Base-by-base conservation (phyloP, 2,888 invertebrate genomes). In the Ormyrus nitidulus region DNA sequence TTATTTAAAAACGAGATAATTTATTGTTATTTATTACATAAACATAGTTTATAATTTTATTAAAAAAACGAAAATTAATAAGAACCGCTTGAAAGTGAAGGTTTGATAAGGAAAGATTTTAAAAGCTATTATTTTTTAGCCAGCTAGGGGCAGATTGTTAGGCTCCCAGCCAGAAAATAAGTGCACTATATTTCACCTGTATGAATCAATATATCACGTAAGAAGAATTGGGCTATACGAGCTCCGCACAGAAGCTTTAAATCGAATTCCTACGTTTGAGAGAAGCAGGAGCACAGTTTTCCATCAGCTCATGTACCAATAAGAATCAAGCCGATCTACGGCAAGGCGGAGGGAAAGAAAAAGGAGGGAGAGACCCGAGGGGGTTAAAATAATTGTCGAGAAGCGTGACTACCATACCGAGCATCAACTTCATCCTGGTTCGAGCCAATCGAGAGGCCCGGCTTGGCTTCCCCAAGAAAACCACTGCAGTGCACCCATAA, bases 401-500 rank as follows among this genome's bases (percentile, higher is more conserved):
- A 85, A 86, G 86, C 89, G 89, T 89, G 89, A 89, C 89, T 88
- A 83, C 84, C 88, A 87, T 89, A 84, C 87, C 86, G 86, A 89
- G 85, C 85, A 84, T 84, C 85, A 84, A 85, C 85, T 84, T 85
- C 62, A 48, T 82, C 77, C 48, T 19, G 0, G 19, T 19, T 19
- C 44, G n/a, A 72, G 44, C 49, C 34, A 8, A 7, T 44, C 64
- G 4, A 1, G 48, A 13, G 5, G 13, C 56, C 56, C 13, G 59
- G 44, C 19, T 19, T 19, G 19, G 19, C 53, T 46, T 44, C 34
- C 83, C 82, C 77, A 59, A 82, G 83, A 84, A 86, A 85, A 88
- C 85, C 86, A 86, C 88, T 87, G 88, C 88, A 89, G 86, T 89
- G 88, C 88, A 87, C 86, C 87, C 85, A 87, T 88, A 87, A 88